Evolutionary conservation across 2,113 vertebrate genomes (phyloP).

Genomic region (Porphyrio hochstetteri): DNA sequence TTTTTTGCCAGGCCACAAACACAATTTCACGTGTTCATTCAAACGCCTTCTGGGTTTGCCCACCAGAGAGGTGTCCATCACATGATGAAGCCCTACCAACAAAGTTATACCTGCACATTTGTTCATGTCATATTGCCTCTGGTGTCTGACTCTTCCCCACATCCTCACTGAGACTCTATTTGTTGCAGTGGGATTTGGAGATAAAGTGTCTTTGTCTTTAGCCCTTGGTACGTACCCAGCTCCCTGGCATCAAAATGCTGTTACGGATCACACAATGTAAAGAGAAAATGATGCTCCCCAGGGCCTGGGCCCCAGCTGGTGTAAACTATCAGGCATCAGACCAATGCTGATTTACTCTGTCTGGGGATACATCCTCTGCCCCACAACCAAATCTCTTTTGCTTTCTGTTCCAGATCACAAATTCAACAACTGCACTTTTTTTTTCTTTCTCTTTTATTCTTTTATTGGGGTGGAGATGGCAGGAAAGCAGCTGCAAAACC

Average conservation of each 20-base stretch:
- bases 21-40: not conserved
- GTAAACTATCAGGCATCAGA: not conserved
- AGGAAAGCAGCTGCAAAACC: not conserved
- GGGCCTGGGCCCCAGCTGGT: not conserved
- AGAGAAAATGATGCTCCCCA: not conserved
- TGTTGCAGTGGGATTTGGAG: not conserved
- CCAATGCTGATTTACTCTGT: not conserved
- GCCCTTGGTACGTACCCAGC: not conserved
- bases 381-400: not conserved
- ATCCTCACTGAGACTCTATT: not conserved
- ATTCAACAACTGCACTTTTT: not conserved
- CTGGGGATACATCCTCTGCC: not conserved
- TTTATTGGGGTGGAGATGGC: not conserved
- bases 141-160: not conserved
- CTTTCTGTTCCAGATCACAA: not conserved
- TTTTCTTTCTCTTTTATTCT: too few species aligned
- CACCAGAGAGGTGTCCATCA: not conserved
- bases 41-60: not conserved
- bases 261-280: not conserved
- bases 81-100: not conserved
- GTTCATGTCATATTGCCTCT: not conserved
- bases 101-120: not conserved
- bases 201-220: conserved; percentile 1
- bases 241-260: not conserved
- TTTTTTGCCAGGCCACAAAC: not conserved